Evolutionary conservation across 2,888 invertebrate species (phyloP), one percentile per base, ranked within the genome.

Genomic region (Diplazon laetatorius): DNA sequence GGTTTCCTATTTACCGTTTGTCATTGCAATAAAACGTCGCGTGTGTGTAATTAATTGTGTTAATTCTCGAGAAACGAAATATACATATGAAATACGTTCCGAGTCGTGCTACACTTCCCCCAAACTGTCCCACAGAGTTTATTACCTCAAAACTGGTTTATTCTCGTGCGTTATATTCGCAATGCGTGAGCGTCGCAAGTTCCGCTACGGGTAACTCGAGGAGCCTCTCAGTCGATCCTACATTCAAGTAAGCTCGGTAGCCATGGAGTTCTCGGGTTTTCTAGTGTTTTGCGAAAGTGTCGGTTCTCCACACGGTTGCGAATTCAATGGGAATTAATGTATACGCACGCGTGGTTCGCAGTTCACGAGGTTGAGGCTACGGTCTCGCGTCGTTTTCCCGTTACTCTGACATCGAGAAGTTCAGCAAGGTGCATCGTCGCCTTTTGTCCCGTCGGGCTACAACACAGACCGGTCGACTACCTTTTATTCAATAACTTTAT

Each of bases 311-410:
- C 73, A 59, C 69, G 77, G 50, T 57, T 73, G 69, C 50, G 69
- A 78, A 78, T 73, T 70, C 65, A 70, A 74, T 78, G 73, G 42
- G 73, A 74, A 74, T 78, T 66, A 57, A 62, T 35, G 48, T 35
- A 73, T 39, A 42, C 10, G 50, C 35, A 18, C 80, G 78, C 80
- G 78, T 82, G 77, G 85, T 81, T 83, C 84, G 66, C 59, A 83
- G 84, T 83, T 80, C 82, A 84, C 66, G 80, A 83, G 85, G 85
- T 82, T 85, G 78, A 37, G n/a, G 18, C 55, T 72, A 77, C 76
- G 68, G 65, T 73, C 69, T 59, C 59, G 65, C 25, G 18, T 57
- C 39, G 2, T 20, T 78, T 76, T 82, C 77, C 85, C 83, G 84
- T 85, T 85, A 85, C 84, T 85, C 84, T 52, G 30, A 72, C 57